Evolutionary conservation across 2,113 vertebrate genomes (phyloP).

Genomic region (Anarrhichthys ocellatus): DNA sequence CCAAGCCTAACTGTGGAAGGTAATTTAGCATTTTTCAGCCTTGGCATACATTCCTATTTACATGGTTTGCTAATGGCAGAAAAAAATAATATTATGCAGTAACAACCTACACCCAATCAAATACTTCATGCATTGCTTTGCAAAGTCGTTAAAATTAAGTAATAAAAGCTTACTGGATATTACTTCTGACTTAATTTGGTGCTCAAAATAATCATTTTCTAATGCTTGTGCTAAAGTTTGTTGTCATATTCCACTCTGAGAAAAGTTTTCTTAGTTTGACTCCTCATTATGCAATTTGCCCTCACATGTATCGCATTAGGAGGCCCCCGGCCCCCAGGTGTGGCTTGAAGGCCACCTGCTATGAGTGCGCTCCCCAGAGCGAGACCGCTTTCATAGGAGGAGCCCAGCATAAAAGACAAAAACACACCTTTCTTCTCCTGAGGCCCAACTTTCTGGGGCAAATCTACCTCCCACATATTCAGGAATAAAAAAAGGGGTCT

Average conservation of each 20-base stretch:
- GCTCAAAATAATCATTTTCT: conserved; percentile 44
- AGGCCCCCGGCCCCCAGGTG: conserved; percentile 80
- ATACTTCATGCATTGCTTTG: conserved; percentile 84
- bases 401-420: conserved; percentile 81
- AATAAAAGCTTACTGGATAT: conserved; percentile 89
- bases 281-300: conserved; percentile 64
- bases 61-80: conserved; percentile 82
- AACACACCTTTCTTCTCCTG: conserved; percentile 87
- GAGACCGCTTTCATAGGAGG: conserved; percentile 83
- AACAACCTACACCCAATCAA: conserved; percentile 77
- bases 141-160: conserved; percentile 75
- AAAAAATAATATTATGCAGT: conserved; percentile 77
- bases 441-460: conserved; percentile 84
- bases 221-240: conserved; percentile 35
- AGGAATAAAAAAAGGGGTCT: conserved; percentile 79
- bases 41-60: conserved; percentile 82
- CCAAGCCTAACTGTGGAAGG: conserved; percentile 89
- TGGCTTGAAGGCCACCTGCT: conserved; percentile 86
- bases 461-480: conserved; percentile 87
- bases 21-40: conserved; percentile 84
- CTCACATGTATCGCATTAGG: conserved; percentile 66
- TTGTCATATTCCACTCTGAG: conserved; percentile 53
- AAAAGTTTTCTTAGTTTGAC: conserved; percentile 60
- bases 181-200: conserved; percentile 75
- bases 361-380: conserved; percentile 82